Base-by-base conservation (phyloP, 2,113 vertebrate genomes). In the Notiomystis cincta region DNA sequence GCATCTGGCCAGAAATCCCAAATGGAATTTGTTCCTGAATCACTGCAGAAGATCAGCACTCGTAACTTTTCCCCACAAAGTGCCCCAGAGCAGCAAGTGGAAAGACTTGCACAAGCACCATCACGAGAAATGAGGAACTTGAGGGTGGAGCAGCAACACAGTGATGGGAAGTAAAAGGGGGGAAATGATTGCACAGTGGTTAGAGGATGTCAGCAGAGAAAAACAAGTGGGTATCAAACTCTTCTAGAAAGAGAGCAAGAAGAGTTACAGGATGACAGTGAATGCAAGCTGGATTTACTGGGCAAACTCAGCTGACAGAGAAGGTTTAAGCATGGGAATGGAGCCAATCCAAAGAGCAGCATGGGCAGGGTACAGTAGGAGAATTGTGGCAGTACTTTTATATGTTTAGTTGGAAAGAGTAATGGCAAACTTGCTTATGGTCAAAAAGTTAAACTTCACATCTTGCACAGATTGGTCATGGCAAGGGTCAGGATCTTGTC, bases 61-160 rank as follows among this genome's bases (percentile, higher is more conserved):
- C 31, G 47, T 60, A 69, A 64, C 47, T 64, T 83, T 64, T 82
- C n/a, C 54, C 56, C 56, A 48, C 48, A n/a, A 47, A 77, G 28
- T 22, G 10, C 28, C 48, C 48, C 0, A 23, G 28, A 75, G 24
- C 56, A 86, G 38, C 81, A 85, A 42, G 53, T 95, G 78, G 62
- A 93, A 97, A 82, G 35, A 61, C 86, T 82, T 87, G 65, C 82
- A 76, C 89, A 78, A 90, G 72, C 35, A 51, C 64, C 61, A 48
- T 33, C 20, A 40, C 6, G n/a, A 93, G 50, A 94, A 95, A 96
- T 87, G 88, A 78, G 86, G 96, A 97, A 95, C 82, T 91, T 78
- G 80, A 90, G 88, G 88, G 85, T 95, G 76, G 90, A 86, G 67
- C 65, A 96, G 88, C 79, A 81, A 71, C n/a, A 50, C 8, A 45